phyloP scores from a whole-genome alignment of 1,140 invertebrate genomes.

The Leptoteleia sp. region DNA sequence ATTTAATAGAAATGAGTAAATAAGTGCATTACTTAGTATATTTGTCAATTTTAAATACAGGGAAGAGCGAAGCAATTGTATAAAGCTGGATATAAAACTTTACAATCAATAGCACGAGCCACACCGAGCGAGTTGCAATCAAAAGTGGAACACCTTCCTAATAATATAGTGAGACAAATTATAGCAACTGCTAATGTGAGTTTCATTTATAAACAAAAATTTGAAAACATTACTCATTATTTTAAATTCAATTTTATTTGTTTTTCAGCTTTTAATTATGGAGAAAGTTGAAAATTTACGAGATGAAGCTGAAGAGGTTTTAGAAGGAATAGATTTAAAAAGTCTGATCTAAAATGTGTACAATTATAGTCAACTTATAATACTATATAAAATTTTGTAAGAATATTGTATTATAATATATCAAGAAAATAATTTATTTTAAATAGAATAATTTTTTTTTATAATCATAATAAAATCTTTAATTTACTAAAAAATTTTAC shows the following conservation, averaged over 20 bases:
- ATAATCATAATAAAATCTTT: too few relatives aligned
- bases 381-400: background rate
- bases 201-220: background rate
- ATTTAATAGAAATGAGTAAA: too few relatives aligned
- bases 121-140: slow-evolving; percentile 84
- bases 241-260: background rate
- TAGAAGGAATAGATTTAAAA: slow-evolving; percentile 81
- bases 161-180: slow-evolving; percentile 87
- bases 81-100: slow-evolving; percentile 89
- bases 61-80: slow-evolving; percentile 91
- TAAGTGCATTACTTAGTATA: too few relatives aligned
- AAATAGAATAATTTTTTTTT: too few relatives aligned
- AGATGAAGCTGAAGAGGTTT: slow-evolving; percentile 88
- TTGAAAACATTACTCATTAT: background rate
- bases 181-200: slow-evolving; percentile 91
- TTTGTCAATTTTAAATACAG: slow-evolving; percentile 75
- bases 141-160: slow-evolving; percentile 86
- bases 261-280: slow-evolving; percentile 86
- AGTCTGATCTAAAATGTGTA: slow-evolving; percentile 43
- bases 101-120: slow-evolving; percentile 88
- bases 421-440: too few relatives aligned
- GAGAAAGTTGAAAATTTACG: slow-evolving; percentile 90
- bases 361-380: slow-evolving; percentile 1
- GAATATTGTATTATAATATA: background rate
- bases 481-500: too few relatives aligned